A percentile compares a stretch with the other conserved stretches of the same genome.
phyloP scores from a whole-genome alignment of 2,797 vertebrate genomes.

The Anguilla anguilla region DNA sequence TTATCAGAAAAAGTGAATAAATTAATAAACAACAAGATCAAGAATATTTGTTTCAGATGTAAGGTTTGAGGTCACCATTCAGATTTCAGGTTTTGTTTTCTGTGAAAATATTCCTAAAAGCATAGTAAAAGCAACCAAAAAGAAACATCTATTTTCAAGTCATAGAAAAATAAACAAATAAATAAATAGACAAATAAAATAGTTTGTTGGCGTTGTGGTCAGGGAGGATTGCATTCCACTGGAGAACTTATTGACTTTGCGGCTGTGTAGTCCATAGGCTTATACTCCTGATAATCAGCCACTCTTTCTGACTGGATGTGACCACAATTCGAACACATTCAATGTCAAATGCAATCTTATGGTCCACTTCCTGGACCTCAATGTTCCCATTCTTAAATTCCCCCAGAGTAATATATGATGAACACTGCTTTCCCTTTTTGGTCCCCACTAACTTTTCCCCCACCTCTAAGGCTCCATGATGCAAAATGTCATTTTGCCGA shows the following conservation, averaged over 20 bases:
- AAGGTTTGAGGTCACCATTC: conserved; percentile 7
- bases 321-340: conserved; percentile 91
- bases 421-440: conserved; percentile 86
- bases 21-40: conserved; percentile 60
- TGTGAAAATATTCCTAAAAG: background rate
- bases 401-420: conserved; percentile 85
- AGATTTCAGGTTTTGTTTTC: background rate
- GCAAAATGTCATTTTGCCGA: conserved; percentile 90
- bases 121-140: conserved; percentile 59
- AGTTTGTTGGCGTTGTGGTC: conserved; percentile 45
- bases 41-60: background rate
- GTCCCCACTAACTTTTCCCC: conserved; percentile 82
- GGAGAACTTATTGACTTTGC: conserved; percentile 71
- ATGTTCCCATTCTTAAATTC: conserved; percentile 94
- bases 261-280: conserved; percentile 92
- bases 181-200: conserved; percentile 44
- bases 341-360: conserved; percentile 91
- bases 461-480: conserved; percentile 89
- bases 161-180: conserved; percentile 40
- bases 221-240: conserved; percentile 47
- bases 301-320: conserved; percentile 91
- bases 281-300: conserved; percentile 94
- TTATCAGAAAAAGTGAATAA: conserved; percentile 29
- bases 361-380: conserved; percentile 87
- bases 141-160: conserved; percentile 50